Base-by-base conservation (phyloP, 2,113 vertebrate genomes). In the Psammodynastes pulverulentus region DNA sequence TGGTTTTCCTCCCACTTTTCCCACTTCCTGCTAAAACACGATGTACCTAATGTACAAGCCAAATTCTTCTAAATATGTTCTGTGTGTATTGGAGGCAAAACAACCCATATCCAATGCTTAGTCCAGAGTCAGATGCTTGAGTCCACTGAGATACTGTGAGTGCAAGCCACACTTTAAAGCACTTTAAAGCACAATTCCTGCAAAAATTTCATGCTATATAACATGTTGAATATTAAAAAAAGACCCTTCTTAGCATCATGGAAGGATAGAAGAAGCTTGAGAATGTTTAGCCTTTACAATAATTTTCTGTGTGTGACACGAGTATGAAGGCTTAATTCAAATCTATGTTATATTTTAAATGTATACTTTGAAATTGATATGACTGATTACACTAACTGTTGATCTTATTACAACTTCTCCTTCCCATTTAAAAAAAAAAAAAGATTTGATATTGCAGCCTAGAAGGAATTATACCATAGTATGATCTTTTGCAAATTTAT, bases 401-500 rank as follows among this genome's bases (percentile, higher is more conserved):
- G 5, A 48, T 19, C 43, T 48, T 23, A 86, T 86, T 3, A 23
- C 4, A 34, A 8, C 6, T 62, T 87, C 19, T 26, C 15, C n/a
- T 51, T 49, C 54, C 49, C 5, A 56, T 67, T 56, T 5, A 62
- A n/a, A 72, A 86, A 54, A n/a, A 72, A 86, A 54, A 5, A 10
- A 72, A 26, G 39, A 91, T 58, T 87, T 58, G 29, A 12, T 45
- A 17, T 90, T 53, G 19, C 3, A 17, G 29, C 1, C 2, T 24
- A 49, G 53, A 5, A 53, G 26, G 24, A 58, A 91, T 86, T 45
- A 15, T 67, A 67, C 21, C 13, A 7, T 43, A 46, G 17, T 17
- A 53, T 87, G 94, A 93, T 93, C 92, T 94, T 95, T 95, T 54
- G 91, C 92, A 95, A 94, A 93, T 93, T 97, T 94, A 96, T 21